Conservation (phyloP, 2,797 vertebrate species). For the Alca torda region DNA sequence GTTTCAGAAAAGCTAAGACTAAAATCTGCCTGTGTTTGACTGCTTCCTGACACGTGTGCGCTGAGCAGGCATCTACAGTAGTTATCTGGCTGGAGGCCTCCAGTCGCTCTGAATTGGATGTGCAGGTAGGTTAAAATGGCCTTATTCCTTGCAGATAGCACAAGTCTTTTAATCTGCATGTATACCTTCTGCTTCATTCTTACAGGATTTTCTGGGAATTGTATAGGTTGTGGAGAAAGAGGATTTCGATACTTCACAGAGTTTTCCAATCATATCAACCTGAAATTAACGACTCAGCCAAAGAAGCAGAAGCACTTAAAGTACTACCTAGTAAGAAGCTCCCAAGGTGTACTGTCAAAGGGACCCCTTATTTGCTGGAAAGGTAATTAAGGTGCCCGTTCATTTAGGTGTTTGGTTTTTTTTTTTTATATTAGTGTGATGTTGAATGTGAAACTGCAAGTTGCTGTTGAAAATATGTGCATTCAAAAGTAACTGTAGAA, state of each 20-base stretch:
- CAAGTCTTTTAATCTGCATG: not conserved
- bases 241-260: conserved; percentile 99
- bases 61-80: not conserved
- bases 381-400: conserved; percentile 78
- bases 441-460: not conserved
- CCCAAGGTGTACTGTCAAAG: conserved; percentile 94
- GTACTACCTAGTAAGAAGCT: conserved; percentile 96
- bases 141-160: not conserved
- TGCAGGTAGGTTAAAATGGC: not conserved
- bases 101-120: not conserved
- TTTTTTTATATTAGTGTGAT: not conserved
- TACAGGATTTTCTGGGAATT: conserved; percentile 98
- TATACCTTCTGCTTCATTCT: not conserved
- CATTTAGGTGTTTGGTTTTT: not conserved
- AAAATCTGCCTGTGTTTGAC: not conserved
- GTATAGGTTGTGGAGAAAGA: conserved; percentile 97
- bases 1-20: not conserved
- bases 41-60: not conserved
- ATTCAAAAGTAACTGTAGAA: not conserved
- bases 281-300: conserved; percentile 98
- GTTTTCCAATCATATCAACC: conserved; percentile 99
- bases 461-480: not conserved
- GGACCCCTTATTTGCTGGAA: conserved; percentile 98
- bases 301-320: conserved; percentile 99
- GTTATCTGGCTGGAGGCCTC: not conserved